Percentiles rank a stretch among this genome's conserved stretches.
These are phyloP conservation scores for Hyphantria cunea DNA, from an alignment of 1,140 invertebrate species.

Conservation along the genomic window DNA sequence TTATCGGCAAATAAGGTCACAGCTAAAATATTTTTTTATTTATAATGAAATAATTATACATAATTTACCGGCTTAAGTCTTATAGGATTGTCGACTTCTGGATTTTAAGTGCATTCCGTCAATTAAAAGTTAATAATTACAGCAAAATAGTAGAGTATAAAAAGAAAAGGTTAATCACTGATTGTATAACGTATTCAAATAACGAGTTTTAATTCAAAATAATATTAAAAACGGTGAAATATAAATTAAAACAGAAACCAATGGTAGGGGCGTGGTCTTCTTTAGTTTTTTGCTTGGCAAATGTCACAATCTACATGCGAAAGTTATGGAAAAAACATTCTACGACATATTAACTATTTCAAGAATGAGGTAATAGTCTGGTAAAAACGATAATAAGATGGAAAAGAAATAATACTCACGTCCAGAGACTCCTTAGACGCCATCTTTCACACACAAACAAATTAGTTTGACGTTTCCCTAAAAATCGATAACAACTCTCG, in stretches of 20 bases:
- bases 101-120: too few relatives aligned
- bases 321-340: not conserved
- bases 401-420: conserved; percentile 62
- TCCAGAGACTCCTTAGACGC: conserved; percentile 79
- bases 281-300: conserved; percentile 11
- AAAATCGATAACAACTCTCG: conserved; percentile 61
- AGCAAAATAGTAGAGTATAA: too few relatives aligned
- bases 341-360: conserved; percentile 8
- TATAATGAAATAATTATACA: too few relatives aligned
- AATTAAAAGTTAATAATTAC: not conserved
- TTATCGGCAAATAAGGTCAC: too few relatives aligned
- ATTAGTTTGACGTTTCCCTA: conserved; percentile 59
- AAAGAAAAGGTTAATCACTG: too few relatives aligned
- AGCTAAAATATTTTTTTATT: too few relatives aligned
- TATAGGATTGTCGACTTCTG: too few relatives aligned
- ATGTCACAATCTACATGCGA: not conserved
- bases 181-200: not conserved
- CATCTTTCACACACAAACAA: conserved; percentile 76
- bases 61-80: too few relatives aligned
- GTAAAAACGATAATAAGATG: conserved; percentile 11
- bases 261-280: conserved; percentile 48
- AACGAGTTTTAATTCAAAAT: conserved; percentile 14
- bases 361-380: conserved; percentile 4
- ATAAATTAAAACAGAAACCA: conserved; percentile 28
- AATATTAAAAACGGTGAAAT: conserved; percentile 28